These are phyloP conservation scores for Macropis europaea DNA, from an alignment of 2,888 invertebrate species.

Conservation along the genomic window DNA sequence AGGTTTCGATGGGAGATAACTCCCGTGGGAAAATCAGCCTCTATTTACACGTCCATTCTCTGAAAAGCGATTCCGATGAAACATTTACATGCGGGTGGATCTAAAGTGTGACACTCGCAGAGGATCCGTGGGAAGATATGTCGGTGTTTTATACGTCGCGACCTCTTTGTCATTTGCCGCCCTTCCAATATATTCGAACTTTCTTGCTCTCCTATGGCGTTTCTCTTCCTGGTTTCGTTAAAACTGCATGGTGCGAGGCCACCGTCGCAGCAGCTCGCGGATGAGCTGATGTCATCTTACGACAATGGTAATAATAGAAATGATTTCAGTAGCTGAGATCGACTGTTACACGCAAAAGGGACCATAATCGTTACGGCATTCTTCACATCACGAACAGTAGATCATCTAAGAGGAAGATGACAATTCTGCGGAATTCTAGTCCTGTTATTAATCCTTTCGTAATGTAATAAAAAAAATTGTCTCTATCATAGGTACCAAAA, in stretches of 20 bases:
- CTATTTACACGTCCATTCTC: neutral
- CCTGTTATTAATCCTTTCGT: no score
- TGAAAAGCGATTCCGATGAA: neutral
- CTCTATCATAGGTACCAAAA: no score
- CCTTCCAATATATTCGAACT: slow-evolving; percentile 1
- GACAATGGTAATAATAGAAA: slow-evolving; percentile 47
- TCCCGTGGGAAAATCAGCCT: slow-evolving; percentile 20
- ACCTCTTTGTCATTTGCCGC: slow-evolving; percentile 17
- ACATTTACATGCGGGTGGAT: slow-evolving; percentile 35
- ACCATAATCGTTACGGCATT: neutral
- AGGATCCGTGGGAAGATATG: slow-evolving; percentile 37
- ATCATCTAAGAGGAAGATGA: no score
- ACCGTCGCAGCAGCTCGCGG: slow-evolving; percentile 11
- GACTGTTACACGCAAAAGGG: slow-evolving; percentile 5
- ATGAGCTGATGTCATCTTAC: slow-evolving; percentile 48
- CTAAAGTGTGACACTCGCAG: slow-evolving; percentile 12
- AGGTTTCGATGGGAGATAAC: neutral
- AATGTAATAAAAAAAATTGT: no score
- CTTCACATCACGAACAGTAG: no score
- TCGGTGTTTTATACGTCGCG: neutral
- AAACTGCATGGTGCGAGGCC: slow-evolving; percentile 21
- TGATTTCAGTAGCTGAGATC: slow-evolving; percentile 46
- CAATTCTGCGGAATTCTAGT: no score
- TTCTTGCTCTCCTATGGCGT: slow-evolving; percentile 9
- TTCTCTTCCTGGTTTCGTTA: slow-evolving; percentile 36